phyloP scores from a whole-genome alignment of 2,888 invertebrate genomes.

The Limnephilus rhombicus region DNA sequence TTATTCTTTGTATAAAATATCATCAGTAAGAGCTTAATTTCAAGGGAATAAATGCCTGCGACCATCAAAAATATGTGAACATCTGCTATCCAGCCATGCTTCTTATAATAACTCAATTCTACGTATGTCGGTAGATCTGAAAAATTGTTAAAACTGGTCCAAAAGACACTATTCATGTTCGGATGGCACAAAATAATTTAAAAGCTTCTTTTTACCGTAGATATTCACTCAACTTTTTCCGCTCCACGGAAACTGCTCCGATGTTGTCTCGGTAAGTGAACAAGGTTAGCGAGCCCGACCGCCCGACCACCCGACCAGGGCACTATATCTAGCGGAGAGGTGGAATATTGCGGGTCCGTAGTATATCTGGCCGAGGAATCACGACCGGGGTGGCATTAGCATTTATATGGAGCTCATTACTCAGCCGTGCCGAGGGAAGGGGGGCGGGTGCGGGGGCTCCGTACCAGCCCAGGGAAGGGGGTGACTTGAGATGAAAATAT shows the following conservation, averaged over 20 bases:
- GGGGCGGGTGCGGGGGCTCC: neutral
- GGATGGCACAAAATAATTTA: constrained; percentile 1
- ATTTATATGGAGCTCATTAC: constrained; percentile 66
- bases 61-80: neutral
- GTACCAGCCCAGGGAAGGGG: neutral
- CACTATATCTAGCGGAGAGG: constrained; percentile 33
- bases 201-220: neutral
- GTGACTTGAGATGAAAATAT: constrained; percentile 46
- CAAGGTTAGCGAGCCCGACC: constrained; percentile 19
- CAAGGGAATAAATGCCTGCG: neutral
- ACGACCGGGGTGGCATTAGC: constrained; percentile 60
- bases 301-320: neutral
- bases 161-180: neutral
- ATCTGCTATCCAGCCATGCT: neutral
- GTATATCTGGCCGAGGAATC: constrained; percentile 40
- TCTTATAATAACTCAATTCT: neutral
- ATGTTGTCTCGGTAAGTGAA: constrained; percentile 29
- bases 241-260: neutral
- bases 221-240: constrained; percentile 28
- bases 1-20: neutral
- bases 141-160: neutral
- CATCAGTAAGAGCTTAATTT: neutral
- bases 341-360: constrained; percentile 43
- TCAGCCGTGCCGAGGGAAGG: constrained; percentile 44
- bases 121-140: neutral